These are phyloP conservation scores for Chelonia mydas DNA, from an alignment of 2,797 vertebrate genomes.

Conservation along the genomic window DNA sequence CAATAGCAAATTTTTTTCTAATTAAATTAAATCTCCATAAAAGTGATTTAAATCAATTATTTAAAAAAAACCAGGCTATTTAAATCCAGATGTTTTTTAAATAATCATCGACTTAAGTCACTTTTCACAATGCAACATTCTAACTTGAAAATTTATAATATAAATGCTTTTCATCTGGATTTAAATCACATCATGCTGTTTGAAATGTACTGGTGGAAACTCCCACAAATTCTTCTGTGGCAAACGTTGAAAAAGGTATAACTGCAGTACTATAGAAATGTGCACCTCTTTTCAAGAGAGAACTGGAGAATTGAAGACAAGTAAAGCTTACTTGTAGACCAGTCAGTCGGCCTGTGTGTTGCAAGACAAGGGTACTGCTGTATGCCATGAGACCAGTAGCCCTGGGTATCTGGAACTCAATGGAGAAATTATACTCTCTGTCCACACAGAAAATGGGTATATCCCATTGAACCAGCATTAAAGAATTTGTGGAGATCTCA, in stretches of 20 bases:
- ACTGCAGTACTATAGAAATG: not conserved
- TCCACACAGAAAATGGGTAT: not conserved
- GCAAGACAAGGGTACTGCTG: not conserved
- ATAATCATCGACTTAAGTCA: not conserved
- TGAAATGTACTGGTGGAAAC: not conserved
- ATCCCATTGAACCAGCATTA: not conserved
- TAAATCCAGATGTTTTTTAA: too few species aligned
- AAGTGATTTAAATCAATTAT: not conserved
- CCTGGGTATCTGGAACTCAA: not conserved
- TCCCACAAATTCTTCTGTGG: not conserved
- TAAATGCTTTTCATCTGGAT: not conserved
- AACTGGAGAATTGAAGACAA: not conserved
- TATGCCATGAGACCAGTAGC: not conserved
- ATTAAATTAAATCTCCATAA: not conserved
- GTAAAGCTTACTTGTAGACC: not conserved
- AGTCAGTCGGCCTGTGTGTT: not conserved
- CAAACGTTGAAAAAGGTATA: not conserved
- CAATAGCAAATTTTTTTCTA: not conserved
- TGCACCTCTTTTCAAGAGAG: not conserved
- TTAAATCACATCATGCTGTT: not conserved
- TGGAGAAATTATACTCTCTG: not conserved
- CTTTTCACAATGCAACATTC: not conserved
- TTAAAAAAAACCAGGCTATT: not conserved
- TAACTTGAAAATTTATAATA: not conserved
- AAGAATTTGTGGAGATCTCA: not conserved